These are phyloP conservation scores for Cryptus armator DNA, from an alignment of 2,888 invertebrate genomes.

Conservation along the genomic window DNA sequence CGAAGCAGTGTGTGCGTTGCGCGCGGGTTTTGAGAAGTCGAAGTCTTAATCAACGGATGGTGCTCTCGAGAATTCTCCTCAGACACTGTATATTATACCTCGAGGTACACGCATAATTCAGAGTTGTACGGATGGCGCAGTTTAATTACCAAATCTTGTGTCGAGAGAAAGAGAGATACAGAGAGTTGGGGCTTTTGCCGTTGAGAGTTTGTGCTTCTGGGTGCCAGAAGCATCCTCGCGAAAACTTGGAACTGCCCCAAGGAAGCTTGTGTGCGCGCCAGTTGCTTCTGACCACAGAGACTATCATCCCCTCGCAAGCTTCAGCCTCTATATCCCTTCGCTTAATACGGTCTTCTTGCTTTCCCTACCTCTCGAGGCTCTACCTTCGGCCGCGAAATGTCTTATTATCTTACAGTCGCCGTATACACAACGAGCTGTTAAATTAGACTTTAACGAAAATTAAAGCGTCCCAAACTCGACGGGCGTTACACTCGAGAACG, in stretches of 20 bases:
- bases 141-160: slow-evolving; percentile 83
- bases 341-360: neutral
- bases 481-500: slow-evolving; percentile 3
- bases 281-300: slow-evolving; percentile 63
- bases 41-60: slow-evolving; percentile 82
- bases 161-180: slow-evolving; percentile 56
- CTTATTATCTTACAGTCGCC: slow-evolving; percentile 31
- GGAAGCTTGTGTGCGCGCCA: slow-evolving; percentile 52
- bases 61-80: slow-evolving; percentile 78
- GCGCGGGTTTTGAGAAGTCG: slow-evolving; percentile 68
- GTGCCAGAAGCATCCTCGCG: slow-evolving; percentile 56
- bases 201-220: slow-evolving; percentile 7
- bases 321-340: neutral
- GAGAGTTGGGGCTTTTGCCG: neutral
- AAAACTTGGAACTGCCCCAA: slow-evolving; percentile 75
- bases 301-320: slow-evolving; percentile 41
- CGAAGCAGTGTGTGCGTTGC: neutral
- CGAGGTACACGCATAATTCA: slow-evolving; percentile 82
- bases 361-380: slow-evolving; percentile 14
- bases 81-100: slow-evolving; percentile 50
- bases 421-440: slow-evolving; percentile 54
- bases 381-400: slow-evolving; percentile 20
- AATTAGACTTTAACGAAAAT: slow-evolving; percentile 77
- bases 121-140: slow-evolving; percentile 80
- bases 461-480: slow-evolving; percentile 69